Evolutionary conservation across 2,888 invertebrate genomes (phyloP).

Genomic region (Nomada ferruginata): DNA sequence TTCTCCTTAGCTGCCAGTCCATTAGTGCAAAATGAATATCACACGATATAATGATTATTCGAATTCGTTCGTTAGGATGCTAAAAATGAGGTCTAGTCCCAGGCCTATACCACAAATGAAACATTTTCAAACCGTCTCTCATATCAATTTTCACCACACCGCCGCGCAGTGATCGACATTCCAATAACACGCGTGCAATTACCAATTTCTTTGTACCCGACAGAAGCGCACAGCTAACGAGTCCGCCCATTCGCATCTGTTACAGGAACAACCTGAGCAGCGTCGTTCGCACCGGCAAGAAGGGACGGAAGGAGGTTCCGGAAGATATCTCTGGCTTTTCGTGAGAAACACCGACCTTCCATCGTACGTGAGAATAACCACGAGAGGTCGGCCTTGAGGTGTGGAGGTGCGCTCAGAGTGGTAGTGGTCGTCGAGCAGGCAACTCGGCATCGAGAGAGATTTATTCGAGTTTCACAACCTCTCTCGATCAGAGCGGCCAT

Average conservation of each 20-base stretch:
- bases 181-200: too few species aligned
- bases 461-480: constrained; percentile 64
- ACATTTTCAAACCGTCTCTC: too few species aligned
- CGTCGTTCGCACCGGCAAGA: constrained; percentile 30
- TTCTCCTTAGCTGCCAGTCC: too few species aligned
- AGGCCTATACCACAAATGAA: too few species aligned
- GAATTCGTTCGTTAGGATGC: too few species aligned
- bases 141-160: too few species aligned
- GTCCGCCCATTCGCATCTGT: constrained; percentile 17
- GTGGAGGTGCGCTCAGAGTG: constrained; percentile 17
- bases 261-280: constrained; percentile 47
- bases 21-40: too few species aligned
- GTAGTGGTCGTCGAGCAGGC: constrained; percentile 17
- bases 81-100: too few species aligned
- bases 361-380: constrained; percentile 46
- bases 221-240: background rate
- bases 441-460: constrained; percentile 51
- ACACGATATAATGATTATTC: too few species aligned
- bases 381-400: constrained; percentile 57
- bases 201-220: too few species aligned
- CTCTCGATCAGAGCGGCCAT: constrained; percentile 55
- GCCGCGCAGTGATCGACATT: too few species aligned
- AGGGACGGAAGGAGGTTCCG: constrained; percentile 51
- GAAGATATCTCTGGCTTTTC: constrained; percentile 51
- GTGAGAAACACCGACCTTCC: constrained; percentile 51